These are phyloP conservation scores for Calephelis virginiensis DNA, from an alignment of 1,140 invertebrate species.

Conservation along the genomic window DNA sequence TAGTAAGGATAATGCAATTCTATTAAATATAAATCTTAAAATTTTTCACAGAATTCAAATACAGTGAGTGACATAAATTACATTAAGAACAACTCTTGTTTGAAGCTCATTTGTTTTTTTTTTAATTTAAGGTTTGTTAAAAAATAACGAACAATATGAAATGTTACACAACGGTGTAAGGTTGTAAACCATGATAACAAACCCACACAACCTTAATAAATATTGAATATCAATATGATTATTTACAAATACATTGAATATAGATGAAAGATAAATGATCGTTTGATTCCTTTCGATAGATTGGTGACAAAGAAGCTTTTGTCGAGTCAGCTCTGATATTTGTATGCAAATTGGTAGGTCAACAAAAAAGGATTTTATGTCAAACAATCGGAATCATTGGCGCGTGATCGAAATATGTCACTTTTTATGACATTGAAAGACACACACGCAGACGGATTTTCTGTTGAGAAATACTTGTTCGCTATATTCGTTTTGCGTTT, in stretches of 20 bases:
- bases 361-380: slow-evolving; percentile 43
- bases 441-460: no score
- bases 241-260: slow-evolving; percentile 73
- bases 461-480: no score
- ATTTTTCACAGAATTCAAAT: no score
- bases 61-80: no score
- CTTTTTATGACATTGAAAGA: neutral
- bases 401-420: neutral
- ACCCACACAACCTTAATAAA: slow-evolving; percentile 73
- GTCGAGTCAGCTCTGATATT: slow-evolving; percentile 72
- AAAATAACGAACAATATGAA: neutral
- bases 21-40: no score
- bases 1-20: no score
- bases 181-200: slow-evolving; percentile 38
- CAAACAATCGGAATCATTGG: slow-evolving; percentile 39
- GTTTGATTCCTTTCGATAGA: slow-evolving; percentile 57
- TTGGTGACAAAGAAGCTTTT: slow-evolving; percentile 66
- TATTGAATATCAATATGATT: slow-evolving; percentile 71
- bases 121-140: neutral
- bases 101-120: no score
- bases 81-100: no score
- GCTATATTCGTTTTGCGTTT: no score
- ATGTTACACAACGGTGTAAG: slow-evolving; percentile 30
- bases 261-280: slow-evolving; percentile 73
- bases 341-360: slow-evolving; percentile 67